A percentile compares a stretch with the other conserved stretches of the same genome.
These are phyloP conservation scores for Pseudochirops cupreus DNA, from an alignment of 2,797 vertebrate genomes.

Conservation along the genomic window DNA sequence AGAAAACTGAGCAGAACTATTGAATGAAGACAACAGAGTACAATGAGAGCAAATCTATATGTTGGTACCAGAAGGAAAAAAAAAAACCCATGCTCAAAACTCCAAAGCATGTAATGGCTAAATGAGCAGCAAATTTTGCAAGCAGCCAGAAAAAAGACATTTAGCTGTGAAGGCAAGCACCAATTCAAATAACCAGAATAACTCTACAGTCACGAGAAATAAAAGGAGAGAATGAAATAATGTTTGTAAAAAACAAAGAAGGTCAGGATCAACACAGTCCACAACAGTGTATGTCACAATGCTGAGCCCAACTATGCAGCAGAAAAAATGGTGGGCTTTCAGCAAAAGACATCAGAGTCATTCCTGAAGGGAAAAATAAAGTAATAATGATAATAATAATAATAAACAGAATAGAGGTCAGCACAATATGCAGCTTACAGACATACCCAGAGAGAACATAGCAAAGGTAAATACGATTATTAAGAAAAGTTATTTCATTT, in stretches of 20 bases:
- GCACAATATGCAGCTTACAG: not conserved
- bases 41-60: not conserved
- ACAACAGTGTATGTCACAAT: not conserved
- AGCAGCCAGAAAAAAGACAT: not conserved
- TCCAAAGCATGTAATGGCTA: not conserved
- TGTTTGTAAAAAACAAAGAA: not conserved
- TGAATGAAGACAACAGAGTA: not conserved
- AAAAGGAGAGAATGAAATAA: not conserved
- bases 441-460: not conserved
- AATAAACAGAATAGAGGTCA: not conserved
- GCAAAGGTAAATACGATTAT: not conserved
- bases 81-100: not conserved
- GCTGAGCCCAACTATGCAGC: not conserved
- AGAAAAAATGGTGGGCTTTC: not conserved
- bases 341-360: not conserved
- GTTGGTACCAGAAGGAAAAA: not conserved
- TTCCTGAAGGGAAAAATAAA: not conserved
- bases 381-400: not conserved
- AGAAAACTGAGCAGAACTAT: not conserved
- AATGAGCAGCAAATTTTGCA: not conserved
- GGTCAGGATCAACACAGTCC: not conserved
- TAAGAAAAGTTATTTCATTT: not conserved
- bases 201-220: not conserved
- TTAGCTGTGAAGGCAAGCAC: not conserved
- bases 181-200: not conserved